A percentile compares a stretch with the other conserved stretches of the same genome.
phyloP scores from a whole-genome alignment of 2,113 vertebrate genomes.

The Lepisosteus oculatus region DNA sequence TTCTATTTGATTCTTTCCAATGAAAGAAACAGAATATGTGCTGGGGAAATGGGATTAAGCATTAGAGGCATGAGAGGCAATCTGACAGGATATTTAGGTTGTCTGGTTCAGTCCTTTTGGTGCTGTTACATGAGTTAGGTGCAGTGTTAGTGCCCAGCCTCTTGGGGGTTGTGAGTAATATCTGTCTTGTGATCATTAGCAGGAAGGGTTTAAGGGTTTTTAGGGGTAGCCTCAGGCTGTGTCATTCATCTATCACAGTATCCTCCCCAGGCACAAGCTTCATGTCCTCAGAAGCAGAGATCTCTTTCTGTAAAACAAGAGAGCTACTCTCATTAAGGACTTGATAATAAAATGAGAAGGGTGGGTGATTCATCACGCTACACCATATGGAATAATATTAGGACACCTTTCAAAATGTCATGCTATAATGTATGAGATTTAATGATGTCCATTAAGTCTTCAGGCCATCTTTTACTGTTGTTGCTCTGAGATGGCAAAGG shows the following conservation, averaged over 20 bases:
- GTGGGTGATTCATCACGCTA: not conserved
- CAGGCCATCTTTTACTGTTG: not conserved
- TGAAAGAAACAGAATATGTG: no score
- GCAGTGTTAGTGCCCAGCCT: not conserved
- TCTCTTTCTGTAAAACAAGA: not conserved
- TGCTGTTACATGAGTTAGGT: not conserved
- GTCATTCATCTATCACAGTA: not conserved
- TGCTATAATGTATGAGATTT: not conserved
- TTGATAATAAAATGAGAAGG: not conserved
- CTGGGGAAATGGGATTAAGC: no score
- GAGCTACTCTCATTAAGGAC: not conserved
- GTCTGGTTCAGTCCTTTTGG: not conserved
- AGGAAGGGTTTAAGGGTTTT: not conserved
- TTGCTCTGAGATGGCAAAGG: no score
- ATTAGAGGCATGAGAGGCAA: no score
- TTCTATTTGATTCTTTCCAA: no score
- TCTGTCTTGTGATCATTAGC: not conserved
- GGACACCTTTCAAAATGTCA: not conserved
- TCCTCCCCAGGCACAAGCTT: not conserved
- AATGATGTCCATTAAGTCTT: not conserved
- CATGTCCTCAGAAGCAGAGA: not conserved
- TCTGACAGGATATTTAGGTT: not conserved
- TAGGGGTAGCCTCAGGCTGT: not conserved
- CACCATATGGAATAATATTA: constrained; percentile 2
- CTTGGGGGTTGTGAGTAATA: not conserved